Percentiles rank a stretch among this genome's conserved stretches.
Conservation (phyloP, 2,888 invertebrate genomes). For the Willowsia nigromaculata region DNA sequence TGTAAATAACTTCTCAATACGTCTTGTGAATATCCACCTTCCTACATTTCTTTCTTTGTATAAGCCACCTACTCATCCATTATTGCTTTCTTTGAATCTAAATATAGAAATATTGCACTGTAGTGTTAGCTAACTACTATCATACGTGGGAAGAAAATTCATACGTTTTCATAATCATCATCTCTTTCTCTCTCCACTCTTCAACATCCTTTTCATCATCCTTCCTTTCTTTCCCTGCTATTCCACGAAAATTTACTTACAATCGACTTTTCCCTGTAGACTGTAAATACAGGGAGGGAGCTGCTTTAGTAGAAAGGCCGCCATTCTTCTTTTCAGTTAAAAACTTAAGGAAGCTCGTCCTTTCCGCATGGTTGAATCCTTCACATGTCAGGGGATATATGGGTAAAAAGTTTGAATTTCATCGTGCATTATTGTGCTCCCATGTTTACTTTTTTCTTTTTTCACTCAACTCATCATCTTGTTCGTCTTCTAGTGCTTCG, state of each 20-base stretch:
- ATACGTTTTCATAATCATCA: not conserved
- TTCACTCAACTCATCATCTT: not conserved
- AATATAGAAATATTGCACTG: not conserved
- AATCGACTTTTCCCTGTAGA: slow-evolving; percentile 1
- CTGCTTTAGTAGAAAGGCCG: not conserved
- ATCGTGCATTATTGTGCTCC: not conserved
- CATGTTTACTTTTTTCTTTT: slow-evolving; percentile 17
- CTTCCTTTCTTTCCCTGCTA: not conserved
- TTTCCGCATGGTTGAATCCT: not conserved
- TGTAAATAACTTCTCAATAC: not conserved
- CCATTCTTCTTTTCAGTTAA: slow-evolving; percentile 10
- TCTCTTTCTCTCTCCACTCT: not conserved
- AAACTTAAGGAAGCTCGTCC: slow-evolving; percentile 5
- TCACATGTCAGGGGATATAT: slow-evolving; percentile 31
- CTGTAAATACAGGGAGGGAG: not conserved
- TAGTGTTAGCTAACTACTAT: slow-evolving; percentile 19
- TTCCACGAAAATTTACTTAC: not conserved
- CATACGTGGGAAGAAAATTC: not conserved
- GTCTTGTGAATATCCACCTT: not conserved
- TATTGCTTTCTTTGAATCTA: not conserved
- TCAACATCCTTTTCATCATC: slow-evolving; percentile 3
- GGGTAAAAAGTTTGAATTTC: slow-evolving; percentile 43
- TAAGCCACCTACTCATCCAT: not conserved
- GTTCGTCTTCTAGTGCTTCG: not conserved
- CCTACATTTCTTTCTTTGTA: not conserved